phyloP scores from a whole-genome alignment of 2,797 vertebrate genomes.

The Squalus acanthias region DNA sequence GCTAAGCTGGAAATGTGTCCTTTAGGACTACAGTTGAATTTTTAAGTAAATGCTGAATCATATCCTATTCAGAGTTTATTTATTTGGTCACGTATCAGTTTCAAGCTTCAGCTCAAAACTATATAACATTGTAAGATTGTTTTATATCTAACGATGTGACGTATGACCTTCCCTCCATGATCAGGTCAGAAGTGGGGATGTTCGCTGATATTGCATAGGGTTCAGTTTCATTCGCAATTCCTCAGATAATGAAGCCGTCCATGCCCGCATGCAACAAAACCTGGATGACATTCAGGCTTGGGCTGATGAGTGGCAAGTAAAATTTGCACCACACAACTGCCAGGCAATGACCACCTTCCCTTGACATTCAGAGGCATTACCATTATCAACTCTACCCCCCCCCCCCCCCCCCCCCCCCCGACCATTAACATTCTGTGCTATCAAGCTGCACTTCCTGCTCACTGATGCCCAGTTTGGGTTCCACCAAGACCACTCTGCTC shows the following conservation, averaged over 20 bases:
- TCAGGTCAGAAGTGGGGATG: neutral
- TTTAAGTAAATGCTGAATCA: neutral
- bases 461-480: too few relatives aligned
- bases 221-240: neutral
- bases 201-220: neutral
- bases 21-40: neutral
- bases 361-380: neutral
- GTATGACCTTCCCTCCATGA: neutral
- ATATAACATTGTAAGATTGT: neutral
- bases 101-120: neutral
- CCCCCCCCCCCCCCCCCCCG: too few relatives aligned
- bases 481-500: too few relatives aligned
- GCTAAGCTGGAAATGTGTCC: neutral
- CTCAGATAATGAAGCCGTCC: neutral
- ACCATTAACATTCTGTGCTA: too few relatives aligned
- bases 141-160: neutral
- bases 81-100: neutral
- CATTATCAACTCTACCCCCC: neutral
- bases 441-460: too few relatives aligned
- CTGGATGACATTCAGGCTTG: neutral
- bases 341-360: neutral
- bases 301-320: neutral
- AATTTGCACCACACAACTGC: neutral
- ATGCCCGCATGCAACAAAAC: neutral
- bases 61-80: neutral